Evolutionary conservation across 2,797 vertebrate species (phyloP), one percentile per base, ranked within the genome.

Genomic region (Todus mexicanus): DNA sequence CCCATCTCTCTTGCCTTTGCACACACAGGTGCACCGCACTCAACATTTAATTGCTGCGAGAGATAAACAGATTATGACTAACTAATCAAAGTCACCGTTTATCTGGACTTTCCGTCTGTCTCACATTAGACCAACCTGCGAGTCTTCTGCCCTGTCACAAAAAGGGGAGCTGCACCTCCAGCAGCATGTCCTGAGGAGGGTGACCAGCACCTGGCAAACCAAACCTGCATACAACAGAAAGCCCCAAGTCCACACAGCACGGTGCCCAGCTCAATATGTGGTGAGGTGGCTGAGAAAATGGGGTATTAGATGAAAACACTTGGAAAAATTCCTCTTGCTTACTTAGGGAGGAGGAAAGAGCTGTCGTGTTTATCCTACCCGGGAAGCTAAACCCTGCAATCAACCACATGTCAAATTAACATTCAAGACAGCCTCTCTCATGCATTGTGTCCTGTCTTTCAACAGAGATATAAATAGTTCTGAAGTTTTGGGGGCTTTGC

Each of bases 371-470:
- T 92, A 94, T 82, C 88, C 86, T 72, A 73, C 40, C 77, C 80
- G 42, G 60, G 72, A 93, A 92, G 77, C 56, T 61, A 82, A 96
- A 88, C 76, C 59, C 80, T 84, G 74, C 83, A 84, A 93, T 94
- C 91, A 94, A 48, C 85, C 31, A 53, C 81, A 61, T 73, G 82
- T 92, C 84, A 94, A 94, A 95, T 91, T 86, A 94, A 87, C 72
- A 93, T 84, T 69, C 70, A 66, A 92, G 87, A 83, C 92, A 80
- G 89, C 26, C 59, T 94, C 75, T 90, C 78, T 87, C 82, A 40
- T 68, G 50, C 79, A 93, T 54, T 69, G 85, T 45, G 78, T 71
- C 84, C 73, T 43, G 21, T 56, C 92, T 94, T 94, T 90, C 69
- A 72, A 50, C 31, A 50, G 69, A 59, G 72, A 90, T 45, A 89